These are phyloP conservation scores for Tricholaema leucomelas DNA, from an alignment of 2,113 vertebrate species.

Conservation along the genomic window DNA sequence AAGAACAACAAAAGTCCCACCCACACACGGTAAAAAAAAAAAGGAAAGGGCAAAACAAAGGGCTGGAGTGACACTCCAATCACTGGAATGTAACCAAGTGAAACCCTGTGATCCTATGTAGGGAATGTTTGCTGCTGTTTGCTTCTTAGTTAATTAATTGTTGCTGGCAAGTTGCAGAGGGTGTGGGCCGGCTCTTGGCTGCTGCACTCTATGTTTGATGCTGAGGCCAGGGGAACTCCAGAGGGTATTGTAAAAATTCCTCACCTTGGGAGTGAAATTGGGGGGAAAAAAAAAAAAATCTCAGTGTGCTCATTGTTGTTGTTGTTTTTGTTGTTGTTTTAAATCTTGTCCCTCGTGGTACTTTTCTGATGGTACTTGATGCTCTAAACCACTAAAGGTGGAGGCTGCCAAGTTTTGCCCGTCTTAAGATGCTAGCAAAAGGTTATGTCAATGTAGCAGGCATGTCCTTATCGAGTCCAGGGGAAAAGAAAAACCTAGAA, in stretches of 20 bases:
- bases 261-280: conserved; percentile 58
- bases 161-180: conserved; percentile 60
- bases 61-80: conserved; percentile 54
- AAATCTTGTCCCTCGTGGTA: conserved; percentile 15
- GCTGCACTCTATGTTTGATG: conserved; percentile 62
- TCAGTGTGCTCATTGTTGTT: background rate
- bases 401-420: background rate
- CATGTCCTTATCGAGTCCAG: background rate
- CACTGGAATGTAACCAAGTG: conserved; percentile 60
- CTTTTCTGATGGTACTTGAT: conserved; percentile 5
- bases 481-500: background rate
- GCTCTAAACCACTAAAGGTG: background rate
- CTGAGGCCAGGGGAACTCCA: conserved; percentile 71
- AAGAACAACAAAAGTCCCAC: background rate
- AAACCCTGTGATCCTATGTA: conserved; percentile 49
- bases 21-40: background rate
- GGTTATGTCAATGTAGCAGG: fast-evolving
- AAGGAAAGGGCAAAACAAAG: conserved; percentile 4
- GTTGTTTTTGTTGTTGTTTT: conserved; percentile 20
- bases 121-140: conserved; percentile 68
- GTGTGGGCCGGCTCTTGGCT: conserved; percentile 69
- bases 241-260: conserved; percentile 70
- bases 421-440: background rate
- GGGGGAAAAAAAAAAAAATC: conserved; percentile 52
- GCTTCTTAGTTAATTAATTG: conserved; percentile 67